Percentiles rank a stretch among this genome's conserved stretches.
These are phyloP conservation scores for Lepus oiostolus DNA, from an alignment of 2,797 vertebrate species.

Conservation along the genomic window DNA sequence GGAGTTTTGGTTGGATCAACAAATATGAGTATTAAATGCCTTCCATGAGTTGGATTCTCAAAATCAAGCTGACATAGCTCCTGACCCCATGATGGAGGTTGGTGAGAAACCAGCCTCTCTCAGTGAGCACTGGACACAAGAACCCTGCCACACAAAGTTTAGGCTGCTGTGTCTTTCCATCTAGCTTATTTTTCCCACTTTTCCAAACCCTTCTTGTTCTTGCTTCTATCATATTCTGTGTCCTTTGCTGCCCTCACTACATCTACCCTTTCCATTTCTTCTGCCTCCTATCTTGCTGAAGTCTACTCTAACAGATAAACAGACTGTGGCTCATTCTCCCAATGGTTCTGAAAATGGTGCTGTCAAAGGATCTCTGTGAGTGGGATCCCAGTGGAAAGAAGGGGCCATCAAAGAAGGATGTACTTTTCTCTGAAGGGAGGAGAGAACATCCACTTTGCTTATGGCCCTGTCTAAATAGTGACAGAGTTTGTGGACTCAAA, in stretches of 20 bases:
- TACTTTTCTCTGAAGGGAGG: too few relatives aligned
- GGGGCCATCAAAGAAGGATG: too few relatives aligned
- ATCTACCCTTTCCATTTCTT: background rate
- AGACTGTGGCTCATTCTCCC: background rate
- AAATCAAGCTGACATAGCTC: background rate
- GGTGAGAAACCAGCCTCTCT: background rate
- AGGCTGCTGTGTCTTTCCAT: background rate
- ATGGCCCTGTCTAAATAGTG: too few relatives aligned
- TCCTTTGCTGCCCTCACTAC: background rate
- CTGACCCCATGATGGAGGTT: background rate
- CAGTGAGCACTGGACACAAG: background rate
- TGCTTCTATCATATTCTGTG: background rate
- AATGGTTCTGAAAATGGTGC: too few relatives aligned
- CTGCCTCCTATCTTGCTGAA: background rate
- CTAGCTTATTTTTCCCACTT: background rate
- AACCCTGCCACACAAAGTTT: background rate
- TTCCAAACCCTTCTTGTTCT: background rate
- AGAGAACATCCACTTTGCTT: too few relatives aligned
- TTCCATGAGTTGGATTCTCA: background rate
- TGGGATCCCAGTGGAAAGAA: too few relatives aligned
- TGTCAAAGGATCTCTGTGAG: too few relatives aligned
- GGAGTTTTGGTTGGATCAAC: background rate
- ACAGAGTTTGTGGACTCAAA: too few relatives aligned
- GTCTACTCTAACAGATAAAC: background rate
- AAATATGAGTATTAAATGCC: background rate